A percentile compares a stretch with the other conserved stretches of the same genome.
These are phyloP conservation scores for Clivina fossor DNA, from an alignment of 2,888 invertebrate genomes.

Conservation along the genomic window DNA sequence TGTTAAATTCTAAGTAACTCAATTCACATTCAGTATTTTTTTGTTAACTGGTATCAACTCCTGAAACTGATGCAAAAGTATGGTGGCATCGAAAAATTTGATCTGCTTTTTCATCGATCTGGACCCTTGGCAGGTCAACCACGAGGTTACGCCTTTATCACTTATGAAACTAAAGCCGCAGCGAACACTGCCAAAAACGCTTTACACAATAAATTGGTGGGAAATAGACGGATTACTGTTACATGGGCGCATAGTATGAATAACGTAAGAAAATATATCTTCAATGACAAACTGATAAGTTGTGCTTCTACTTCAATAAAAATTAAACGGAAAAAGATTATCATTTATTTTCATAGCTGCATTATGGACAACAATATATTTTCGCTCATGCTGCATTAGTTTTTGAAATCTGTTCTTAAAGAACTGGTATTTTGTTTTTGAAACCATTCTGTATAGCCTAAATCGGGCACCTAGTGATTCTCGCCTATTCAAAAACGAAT, in stretches of 20 bases:
- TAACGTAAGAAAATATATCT: constrained; percentile 61
- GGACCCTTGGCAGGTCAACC: constrained; percentile 88
- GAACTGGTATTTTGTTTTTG: no score
- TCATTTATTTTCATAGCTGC: no score
- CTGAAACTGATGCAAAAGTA: constrained; percentile 94
- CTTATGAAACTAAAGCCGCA: constrained; percentile 67
- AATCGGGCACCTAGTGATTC: no score
- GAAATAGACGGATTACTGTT: constrained; percentile 74
- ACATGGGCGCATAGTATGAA: constrained; percentile 78
- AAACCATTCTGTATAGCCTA: no score
- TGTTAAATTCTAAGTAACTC: constrained; percentile 8
- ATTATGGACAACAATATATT: no score
- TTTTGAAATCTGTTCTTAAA: no score
- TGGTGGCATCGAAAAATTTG: constrained; percentile 93
- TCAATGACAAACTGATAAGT: no score
- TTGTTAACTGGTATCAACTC: constrained; percentile 87
- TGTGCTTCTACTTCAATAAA: no score
- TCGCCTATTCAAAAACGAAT: no score
- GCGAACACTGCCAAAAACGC: constrained; percentile 72
- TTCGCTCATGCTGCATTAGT: no score
- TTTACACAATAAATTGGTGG: constrained; percentile 73
- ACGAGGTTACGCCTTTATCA: constrained; percentile 91
- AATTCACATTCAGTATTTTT: constrained; percentile 32
- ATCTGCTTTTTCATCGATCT: constrained; percentile 90
- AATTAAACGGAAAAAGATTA: no score